phyloP scores from a whole-genome alignment of 2,888 invertebrate species.

The Julus scanicus region DNA sequence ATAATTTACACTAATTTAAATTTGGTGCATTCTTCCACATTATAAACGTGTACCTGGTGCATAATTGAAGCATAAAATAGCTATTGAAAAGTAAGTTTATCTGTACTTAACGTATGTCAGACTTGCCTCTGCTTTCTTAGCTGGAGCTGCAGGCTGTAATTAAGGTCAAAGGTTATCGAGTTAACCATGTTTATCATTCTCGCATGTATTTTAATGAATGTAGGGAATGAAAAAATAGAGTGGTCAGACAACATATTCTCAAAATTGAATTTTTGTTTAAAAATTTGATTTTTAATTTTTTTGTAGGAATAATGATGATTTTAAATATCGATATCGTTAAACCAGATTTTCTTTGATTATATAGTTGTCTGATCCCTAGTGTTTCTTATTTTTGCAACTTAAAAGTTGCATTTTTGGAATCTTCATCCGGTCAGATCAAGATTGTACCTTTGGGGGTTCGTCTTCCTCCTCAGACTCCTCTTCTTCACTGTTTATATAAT shows the following conservation, averaged over 20 bases:
- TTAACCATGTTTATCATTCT: not conserved
- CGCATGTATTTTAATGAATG: not conserved
- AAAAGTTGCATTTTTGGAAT: not conserved
- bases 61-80: too few relatives aligned
- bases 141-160: conserved; percentile 49
- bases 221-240: not conserved
- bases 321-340: too few relatives aligned
- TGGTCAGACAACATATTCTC: not conserved
- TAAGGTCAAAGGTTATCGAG: not conserved
- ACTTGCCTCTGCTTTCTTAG: conserved; percentile 55
- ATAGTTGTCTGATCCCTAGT: not conserved
- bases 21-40: too few relatives aligned
- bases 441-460: conserved; percentile 50
- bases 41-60: too few relatives aligned
- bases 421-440: not conserved
- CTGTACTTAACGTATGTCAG: not conserved
- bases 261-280: not conserved
- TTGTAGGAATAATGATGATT: too few relatives aligned
- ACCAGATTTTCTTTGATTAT: not conserved
- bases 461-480: conserved; percentile 55
- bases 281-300: not conserved
- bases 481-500: conserved; percentile 21
- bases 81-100: not conserved
- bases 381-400: not conserved
- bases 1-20: too few relatives aligned